Evolutionary conservation across 2,888 invertebrate genomes (phyloP), one percentile per base, ranked within the genome.

Genomic region (Sphaerophoria taeniata): DNA sequence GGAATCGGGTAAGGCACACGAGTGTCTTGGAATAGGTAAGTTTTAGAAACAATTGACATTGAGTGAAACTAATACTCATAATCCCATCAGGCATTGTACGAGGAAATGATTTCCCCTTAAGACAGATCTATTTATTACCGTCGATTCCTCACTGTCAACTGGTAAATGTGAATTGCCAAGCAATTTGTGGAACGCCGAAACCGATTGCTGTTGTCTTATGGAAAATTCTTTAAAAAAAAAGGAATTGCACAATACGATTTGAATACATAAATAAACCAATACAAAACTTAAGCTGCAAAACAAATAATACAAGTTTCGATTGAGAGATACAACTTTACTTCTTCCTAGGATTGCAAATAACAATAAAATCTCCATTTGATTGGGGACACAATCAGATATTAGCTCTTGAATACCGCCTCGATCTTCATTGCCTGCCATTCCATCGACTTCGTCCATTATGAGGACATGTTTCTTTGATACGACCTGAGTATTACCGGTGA

Each of bases 371-470:
- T 24, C 24, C 24, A 24, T 24, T 24, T 24, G 1, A 24, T 24
- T 24, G 24, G 24, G 1, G 24, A 24, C 24, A 24, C 24, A 24
- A 24, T 24, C 24, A 24, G 24, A 93, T 79, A 99, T 98, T 56
- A 99, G 92, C 92, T 99, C 99, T 92, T 98, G 97, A 67, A 99
- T 94, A 53, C 99, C 99, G 31, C 99, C 99, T 88, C 99, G 94
- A 92, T 99, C 99, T 92, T 99, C 98, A 91, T 99, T 99, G 3
- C 99, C 99, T 0, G 98, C 97, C 99, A 99, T 99, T 7, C 99
- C 99, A 90, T 99, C 99, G 0, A 99, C 99, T 94, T 99, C 99
- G 90, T 99, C 99, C 99, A 99, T 99, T n/a, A 99, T 94, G 6
- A 99, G 92, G 12, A 98, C 98, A 90, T 98, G 98, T 89, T 97